Percentiles rank a stretch among this genome's conserved stretches.
phyloP scores from a whole-genome alignment of 2,888 invertebrate species.

The Ennomos quercinarius region DNA sequence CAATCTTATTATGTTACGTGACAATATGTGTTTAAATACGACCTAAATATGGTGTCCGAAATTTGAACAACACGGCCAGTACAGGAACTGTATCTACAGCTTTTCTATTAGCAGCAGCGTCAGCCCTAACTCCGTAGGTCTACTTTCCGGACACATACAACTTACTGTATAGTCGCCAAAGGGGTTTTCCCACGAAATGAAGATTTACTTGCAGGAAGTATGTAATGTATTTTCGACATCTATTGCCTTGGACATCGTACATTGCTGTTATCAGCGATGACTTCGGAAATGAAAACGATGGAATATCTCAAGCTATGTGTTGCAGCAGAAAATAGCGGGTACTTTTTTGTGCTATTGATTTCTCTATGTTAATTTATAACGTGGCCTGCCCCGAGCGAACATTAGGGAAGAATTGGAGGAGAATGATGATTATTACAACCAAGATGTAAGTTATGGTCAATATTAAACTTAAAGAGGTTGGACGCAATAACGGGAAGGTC shows the following conservation, averaged over 20 bases:
- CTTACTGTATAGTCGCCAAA: slow-evolving; percentile 58
- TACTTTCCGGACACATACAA: slow-evolving; percentile 7
- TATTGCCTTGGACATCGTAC: too few species aligned
- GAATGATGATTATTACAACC: too few species aligned
- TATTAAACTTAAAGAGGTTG: too few species aligned
- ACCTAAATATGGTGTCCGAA: background rate
- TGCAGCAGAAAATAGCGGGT: slow-evolving; percentile 1
- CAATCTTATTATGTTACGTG: slow-evolving; percentile 9
- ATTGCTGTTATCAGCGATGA: too few species aligned
- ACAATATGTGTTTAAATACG: slow-evolving; percentile 11
- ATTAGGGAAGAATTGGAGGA: background rate
- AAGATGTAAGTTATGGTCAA: too few species aligned
- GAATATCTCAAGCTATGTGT: background rate
- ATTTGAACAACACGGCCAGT: background rate
- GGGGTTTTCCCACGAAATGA: slow-evolving; percentile 69
- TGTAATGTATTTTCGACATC: slow-evolving; percentile 11
- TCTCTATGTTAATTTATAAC: slow-evolving; percentile 13
- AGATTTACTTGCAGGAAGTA: slow-evolving; percentile 29
- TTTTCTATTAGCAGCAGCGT: too few species aligned
- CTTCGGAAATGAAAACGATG: too few species aligned
- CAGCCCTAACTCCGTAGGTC: slow-evolving; percentile 1
- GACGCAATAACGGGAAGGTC: too few species aligned
- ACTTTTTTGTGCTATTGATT: slow-evolving; percentile 13
- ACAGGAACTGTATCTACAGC: too few species aligned
- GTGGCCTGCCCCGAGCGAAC: slow-evolving; percentile 1